Conservation (phyloP, 2,113 vertebrate species). For the Brachirus orientalis region DNA sequence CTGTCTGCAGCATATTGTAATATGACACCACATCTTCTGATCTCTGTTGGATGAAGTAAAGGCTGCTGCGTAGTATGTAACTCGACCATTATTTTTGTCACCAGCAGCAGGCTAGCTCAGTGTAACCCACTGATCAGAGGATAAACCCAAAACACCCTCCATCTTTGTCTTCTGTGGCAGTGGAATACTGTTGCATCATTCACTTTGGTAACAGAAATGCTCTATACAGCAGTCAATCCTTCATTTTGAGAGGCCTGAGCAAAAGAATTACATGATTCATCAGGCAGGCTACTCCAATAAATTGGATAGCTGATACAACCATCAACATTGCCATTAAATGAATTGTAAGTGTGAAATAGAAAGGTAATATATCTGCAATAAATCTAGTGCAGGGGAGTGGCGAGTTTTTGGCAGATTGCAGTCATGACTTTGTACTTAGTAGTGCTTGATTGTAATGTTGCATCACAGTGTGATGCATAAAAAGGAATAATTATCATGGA, state of each 20-base stretch:
- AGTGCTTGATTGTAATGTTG: slow-evolving; percentile 15
- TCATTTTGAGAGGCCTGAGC: slow-evolving; percentile 76
- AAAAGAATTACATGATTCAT: slow-evolving; percentile 79
- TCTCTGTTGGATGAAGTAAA: slow-evolving; percentile 55
- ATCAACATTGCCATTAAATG: slow-evolving; percentile 79
- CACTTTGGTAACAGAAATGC: slow-evolving; percentile 63
- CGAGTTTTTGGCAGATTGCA: slow-evolving; percentile 44
- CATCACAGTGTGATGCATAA: slow-evolving; percentile 2
- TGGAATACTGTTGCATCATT: slow-evolving; percentile 56
- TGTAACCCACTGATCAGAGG: slow-evolving; percentile 20
- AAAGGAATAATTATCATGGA: slow-evolving; percentile 31
- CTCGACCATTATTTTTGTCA: slow-evolving; percentile 53
- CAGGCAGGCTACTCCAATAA: slow-evolving; percentile 78
- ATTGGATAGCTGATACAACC: slow-evolving; percentile 79
- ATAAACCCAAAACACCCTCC: slow-evolving; percentile 35
- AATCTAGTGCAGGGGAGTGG: slow-evolving; percentile 53
- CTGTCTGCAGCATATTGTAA: slow-evolving; percentile 66
- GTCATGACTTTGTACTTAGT: slow-evolving; percentile 32
- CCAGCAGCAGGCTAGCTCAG: slow-evolving; percentile 35
- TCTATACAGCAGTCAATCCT: slow-evolving; percentile 72
- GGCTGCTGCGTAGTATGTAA: slow-evolving; percentile 50
- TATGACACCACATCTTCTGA: slow-evolving; percentile 58
- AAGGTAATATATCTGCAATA: slow-evolving; percentile 67
- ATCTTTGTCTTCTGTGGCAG: slow-evolving; percentile 19
- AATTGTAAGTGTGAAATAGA: slow-evolving; percentile 79